A percentile compares a stretch with the other conserved stretches of the same genome.
Conservation (phyloP, 1,140 invertebrate genomes). For the Brachionus plicatilis region DNA sequence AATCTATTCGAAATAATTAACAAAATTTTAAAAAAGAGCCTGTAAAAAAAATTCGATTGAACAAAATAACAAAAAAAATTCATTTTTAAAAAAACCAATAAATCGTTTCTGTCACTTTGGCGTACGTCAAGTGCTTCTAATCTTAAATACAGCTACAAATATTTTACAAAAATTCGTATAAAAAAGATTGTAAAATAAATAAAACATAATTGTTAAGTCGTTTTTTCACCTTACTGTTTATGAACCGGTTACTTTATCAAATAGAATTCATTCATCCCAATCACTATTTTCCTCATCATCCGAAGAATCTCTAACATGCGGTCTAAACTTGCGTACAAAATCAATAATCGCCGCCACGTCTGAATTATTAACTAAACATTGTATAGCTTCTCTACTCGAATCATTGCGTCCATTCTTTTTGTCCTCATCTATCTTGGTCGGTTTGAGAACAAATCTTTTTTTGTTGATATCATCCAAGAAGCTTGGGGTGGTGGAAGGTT, state of each 20-base stretch:
- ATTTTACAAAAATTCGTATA: neutral
- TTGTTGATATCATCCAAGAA: constrained; percentile 33
- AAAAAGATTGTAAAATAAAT: neutral
- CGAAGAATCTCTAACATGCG: constrained; percentile 28
- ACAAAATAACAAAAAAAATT: neutral
- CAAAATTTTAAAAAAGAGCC: neutral
- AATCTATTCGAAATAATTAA: neutral
- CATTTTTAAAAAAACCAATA: neutral
- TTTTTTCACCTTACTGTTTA: neutral
- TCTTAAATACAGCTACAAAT: neutral
- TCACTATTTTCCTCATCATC: constrained; percentile 38
- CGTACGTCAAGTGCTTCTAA: neutral
- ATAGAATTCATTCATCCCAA: constrained; percentile 28
- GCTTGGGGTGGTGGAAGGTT: neutral
- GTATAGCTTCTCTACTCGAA: neutral
- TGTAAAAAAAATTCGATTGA: neutral
- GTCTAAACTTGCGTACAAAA: constrained; percentile 38
- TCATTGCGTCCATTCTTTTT: neutral
- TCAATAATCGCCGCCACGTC: constrained; percentile 38
- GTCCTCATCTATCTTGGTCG: constrained; percentile 1
- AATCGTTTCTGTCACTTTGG: neutral
- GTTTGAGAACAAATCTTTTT: constrained; percentile 29
- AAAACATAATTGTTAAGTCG: neutral
- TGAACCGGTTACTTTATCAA: neutral
- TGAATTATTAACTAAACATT: constrained; percentile 38